Evolutionary conservation across 64 coral and sea anemone genomes (phyloP).

Genomic region (Hydrozoanthus tunicans): DNA sequence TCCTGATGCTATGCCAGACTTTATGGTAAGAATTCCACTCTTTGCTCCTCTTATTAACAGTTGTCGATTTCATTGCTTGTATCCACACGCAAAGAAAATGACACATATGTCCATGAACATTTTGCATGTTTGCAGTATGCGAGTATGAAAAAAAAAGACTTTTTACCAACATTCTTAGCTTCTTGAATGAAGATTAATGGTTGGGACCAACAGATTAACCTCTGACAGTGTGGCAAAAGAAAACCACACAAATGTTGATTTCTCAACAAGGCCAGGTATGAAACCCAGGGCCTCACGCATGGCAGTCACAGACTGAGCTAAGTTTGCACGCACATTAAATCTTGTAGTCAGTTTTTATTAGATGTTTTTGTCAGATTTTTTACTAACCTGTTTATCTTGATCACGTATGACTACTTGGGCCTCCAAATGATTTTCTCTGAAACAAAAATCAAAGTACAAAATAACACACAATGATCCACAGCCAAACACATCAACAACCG

Average conservation of each 20-base stretch:
- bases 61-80: too few species aligned
- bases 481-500: neutral
- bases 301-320: neutral
- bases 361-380: neutral
- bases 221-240: neutral
- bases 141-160: too few species aligned
- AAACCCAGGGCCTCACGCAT: neutral
- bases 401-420: constrained; percentile 85
- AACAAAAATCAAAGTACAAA: neutral
- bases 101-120: too few species aligned
- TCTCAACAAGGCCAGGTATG: neutral
- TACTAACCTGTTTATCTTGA: constrained; percentile 49
- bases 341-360: neutral
- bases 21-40: too few species aligned
- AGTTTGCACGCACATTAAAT: too few species aligned
- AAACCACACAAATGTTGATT: neutral
- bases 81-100: too few species aligned
- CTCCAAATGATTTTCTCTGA: constrained; percentile 95
- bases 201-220: too few species aligned
- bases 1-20: too few species aligned
- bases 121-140: too few species aligned
- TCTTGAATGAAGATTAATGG: too few species aligned
- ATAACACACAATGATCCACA: neutral
- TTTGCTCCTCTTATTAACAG: too few species aligned
- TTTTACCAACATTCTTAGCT: too few species aligned